phyloP scores from a whole-genome alignment of 92 coral and sea anemone species.

The Ricordea florida region DNA sequence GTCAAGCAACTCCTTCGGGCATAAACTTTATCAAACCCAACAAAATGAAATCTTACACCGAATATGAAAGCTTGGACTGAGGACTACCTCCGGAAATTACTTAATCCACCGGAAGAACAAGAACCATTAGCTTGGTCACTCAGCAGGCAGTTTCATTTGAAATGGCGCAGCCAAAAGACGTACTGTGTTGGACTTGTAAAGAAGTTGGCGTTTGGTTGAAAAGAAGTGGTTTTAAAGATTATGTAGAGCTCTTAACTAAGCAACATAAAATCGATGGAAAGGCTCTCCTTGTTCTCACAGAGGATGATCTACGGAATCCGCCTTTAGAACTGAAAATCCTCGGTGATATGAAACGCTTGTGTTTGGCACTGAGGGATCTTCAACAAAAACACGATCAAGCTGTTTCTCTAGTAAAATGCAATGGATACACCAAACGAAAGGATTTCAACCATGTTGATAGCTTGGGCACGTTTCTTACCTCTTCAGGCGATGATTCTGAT shows the following conservation, averaged over 20 bases:
- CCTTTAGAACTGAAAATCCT: slow-evolving; percentile 81
- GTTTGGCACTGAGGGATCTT: slow-evolving; percentile 67
- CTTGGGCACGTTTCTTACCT: background rate
- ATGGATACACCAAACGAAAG: slow-evolving; percentile 49
- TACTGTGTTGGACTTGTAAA: slow-evolving; percentile 66
- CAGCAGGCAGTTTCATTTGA: too few species aligned
- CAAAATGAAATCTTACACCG: too few species aligned
- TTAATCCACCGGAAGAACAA: too few species aligned
- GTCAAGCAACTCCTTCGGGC: too few species aligned
- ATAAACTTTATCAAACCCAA: too few species aligned
- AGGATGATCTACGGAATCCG: slow-evolving; percentile 83
- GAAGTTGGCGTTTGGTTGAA: slow-evolving; percentile 80
- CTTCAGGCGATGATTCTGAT: slow-evolving; percentile 22
- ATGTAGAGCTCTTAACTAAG: slow-evolving; percentile 53
- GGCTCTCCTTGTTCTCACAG: slow-evolving; percentile 74
- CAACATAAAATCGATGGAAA: slow-evolving; percentile 87
- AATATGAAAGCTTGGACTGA: too few species aligned
- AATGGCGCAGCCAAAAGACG: slow-evolving; percentile 35
- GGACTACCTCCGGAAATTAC: too few species aligned
- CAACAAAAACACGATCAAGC: slow-evolving; percentile 42
- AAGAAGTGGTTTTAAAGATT: slow-evolving; percentile 75
- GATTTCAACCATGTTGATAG: slow-evolving; percentile 46
- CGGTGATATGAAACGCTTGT: slow-evolving; percentile 90
- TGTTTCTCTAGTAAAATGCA: slow-evolving; percentile 11
- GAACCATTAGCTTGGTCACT: too few species aligned